A percentile compares a stretch with the other conserved stretches of the same genome.
Conservation (phyloP, 2,797 vertebrate genomes). For the Coregonus sp. region DNA sequence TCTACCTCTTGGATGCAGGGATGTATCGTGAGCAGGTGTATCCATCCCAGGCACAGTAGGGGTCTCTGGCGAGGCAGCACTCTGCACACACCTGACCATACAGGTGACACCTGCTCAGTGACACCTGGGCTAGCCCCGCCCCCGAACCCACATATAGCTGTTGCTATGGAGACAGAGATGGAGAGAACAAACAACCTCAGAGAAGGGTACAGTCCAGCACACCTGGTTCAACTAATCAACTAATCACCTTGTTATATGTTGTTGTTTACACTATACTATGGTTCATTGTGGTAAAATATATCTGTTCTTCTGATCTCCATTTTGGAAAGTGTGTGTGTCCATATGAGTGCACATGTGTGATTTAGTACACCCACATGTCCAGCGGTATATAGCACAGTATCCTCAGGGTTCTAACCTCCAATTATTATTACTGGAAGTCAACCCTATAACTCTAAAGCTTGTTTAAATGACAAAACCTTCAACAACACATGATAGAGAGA, state of each 20-base stretch:
- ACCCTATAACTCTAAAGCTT: slow-evolving; percentile 3
- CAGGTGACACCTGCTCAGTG: slow-evolving; percentile 91
- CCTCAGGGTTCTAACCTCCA: not conserved
- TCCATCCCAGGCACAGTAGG: slow-evolving; percentile 98
- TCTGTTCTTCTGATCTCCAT: not conserved
- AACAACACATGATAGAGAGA: slow-evolving; percentile 5
- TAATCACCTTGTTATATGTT: not conserved
- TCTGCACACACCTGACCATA: slow-evolving; percentile 96
- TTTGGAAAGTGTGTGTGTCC: not conserved
- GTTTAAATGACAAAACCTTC: slow-evolving; percentile 11
- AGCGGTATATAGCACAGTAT: no score
- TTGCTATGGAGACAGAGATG: slow-evolving; percentile 82
- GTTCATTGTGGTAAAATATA: not conserved
- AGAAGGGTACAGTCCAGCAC: not conserved
- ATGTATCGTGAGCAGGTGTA: slow-evolving; percentile 89
- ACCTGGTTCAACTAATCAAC: not conserved
- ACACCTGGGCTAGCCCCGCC: slow-evolving; percentile 90
- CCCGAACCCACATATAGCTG: slow-evolving; percentile 92
- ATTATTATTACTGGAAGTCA: not conserved
- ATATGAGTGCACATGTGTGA: not conserved
- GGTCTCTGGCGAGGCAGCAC: slow-evolving; percentile 96
- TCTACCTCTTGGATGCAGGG: slow-evolving; percentile 91
- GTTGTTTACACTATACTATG: not conserved
- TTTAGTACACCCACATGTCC: no score
- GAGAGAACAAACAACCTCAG: not conserved